Evolutionary conservation across 1,140 invertebrate genomes (phyloP), one percentile per base, ranked within the genome.

Genomic region (Copidosoma floridanum): DNA sequence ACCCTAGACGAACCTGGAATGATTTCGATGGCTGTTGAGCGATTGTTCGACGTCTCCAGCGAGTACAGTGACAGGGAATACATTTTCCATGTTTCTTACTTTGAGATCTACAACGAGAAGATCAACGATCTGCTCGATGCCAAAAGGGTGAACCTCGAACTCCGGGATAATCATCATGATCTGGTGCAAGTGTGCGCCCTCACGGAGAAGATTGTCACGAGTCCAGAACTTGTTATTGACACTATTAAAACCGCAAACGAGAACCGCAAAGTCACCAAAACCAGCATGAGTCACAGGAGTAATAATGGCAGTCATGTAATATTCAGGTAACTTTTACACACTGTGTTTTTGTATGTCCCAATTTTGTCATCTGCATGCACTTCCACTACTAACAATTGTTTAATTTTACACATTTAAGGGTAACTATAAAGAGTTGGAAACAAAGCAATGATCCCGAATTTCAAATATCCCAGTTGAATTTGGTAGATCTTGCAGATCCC

Each of bases 51-150:
- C 18, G 77, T 80, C 43, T 91, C 94, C 64, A 85, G 88, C 64
- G 81, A 80, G 50, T 80, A 84, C 48, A 71, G 68, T 5, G 79
- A 84, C 61, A 80, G 88, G 53, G 85, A 89, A 68, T 92, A 88
- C 72, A 78, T 91, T 65, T 64, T 78, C 40, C 86, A 89, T 68
- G 85, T 89, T 32, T 89, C 89, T 0, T 91, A 88, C 72, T 84
- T 93, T 57, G 90, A 93, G 76, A 91, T 93, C 52, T 92, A 91
- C 64, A 92, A 92, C 77, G 91, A 94, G 72, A 86, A 84, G 57
- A 77, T 93, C 0, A 85, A 83, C 61, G 91, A 93, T 72, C 75
- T 93, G 1, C 70, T 93, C 0, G 76, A 85, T 61, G 73, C 81
- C 4, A 76, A 81, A 32, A 82, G 81, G 38, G 82, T 78, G 21